phyloP scores from a whole-genome alignment of 2,113 vertebrate genomes.

The Pterocles burchelli region DNA sequence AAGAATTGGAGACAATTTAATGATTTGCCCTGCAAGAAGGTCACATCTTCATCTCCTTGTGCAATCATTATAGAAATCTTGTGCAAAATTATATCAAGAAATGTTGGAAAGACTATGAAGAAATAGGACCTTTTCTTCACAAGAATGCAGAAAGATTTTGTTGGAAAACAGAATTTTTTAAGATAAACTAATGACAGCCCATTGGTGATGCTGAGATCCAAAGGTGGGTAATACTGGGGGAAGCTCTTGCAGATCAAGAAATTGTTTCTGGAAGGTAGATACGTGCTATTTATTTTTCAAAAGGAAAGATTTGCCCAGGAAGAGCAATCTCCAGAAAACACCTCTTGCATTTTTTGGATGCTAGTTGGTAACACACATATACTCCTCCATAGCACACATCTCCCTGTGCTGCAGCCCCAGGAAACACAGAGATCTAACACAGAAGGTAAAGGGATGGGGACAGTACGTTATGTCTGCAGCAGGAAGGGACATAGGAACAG shows the following conservation, averaged over 20 bases:
- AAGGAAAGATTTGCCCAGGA: not conserved
- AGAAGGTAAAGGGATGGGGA: not conserved
- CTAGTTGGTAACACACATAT: not conserved
- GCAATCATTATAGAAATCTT: not conserved
- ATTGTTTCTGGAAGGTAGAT: not conserved
- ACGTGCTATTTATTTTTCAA: not conserved
- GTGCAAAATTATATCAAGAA: not conserved
- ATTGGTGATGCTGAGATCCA: not conserved
- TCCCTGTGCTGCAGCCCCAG: not conserved
- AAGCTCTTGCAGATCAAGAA: not conserved
- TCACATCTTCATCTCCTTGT: not conserved
- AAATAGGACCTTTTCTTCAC: not conserved
- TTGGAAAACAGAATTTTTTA: not conserved
- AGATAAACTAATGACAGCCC: not conserved
- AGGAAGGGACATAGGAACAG: not conserved
- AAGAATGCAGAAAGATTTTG: not conserved
- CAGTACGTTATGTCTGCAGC: not conserved
- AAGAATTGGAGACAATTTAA: not conserved
- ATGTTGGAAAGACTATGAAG: not conserved
- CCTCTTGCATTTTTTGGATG: not conserved
- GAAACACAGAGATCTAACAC: fast-evolving
- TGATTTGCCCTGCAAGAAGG: not conserved
- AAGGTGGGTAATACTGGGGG: not conserved
- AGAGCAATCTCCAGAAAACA: not conserved
- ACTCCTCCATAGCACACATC: not conserved